phyloP scores from a whole-genome alignment of 2,113 vertebrate species.

The Cebus imitator region DNA sequence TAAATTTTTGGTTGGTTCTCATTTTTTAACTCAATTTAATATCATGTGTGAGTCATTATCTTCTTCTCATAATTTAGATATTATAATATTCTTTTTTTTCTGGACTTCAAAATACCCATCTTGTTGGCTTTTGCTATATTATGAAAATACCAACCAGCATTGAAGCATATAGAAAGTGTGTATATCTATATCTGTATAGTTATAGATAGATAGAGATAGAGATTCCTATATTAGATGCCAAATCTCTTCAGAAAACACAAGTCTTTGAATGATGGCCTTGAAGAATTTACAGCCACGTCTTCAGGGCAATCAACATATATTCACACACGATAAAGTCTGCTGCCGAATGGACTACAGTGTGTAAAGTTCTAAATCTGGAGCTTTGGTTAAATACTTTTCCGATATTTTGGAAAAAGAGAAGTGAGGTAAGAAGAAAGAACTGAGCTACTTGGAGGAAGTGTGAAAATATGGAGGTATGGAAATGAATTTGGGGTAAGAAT shows the following conservation, averaged over 20 bases:
- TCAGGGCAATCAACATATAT: background rate
- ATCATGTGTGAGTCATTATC: background rate
- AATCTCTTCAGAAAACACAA: background rate
- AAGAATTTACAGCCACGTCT: background rate
- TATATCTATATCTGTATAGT: no score
- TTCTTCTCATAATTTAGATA: background rate
- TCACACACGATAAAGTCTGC: background rate
- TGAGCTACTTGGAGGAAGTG: background rate
- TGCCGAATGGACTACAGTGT: background rate
- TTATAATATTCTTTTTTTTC: background rate
- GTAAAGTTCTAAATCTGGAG: background rate
- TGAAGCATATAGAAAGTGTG: no score
- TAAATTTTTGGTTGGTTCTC: background rate
- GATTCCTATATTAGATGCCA: background rate
- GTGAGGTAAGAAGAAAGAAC: background rate
- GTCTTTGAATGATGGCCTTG: background rate
- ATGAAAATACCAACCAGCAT: background rate
- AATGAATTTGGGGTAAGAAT: background rate
- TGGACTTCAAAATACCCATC: background rate
- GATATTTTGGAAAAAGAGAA: background rate
- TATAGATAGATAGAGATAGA: background rate
- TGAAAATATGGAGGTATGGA: background rate
- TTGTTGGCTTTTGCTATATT: background rate
- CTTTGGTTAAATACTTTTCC: background rate
- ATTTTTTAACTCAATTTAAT: background rate